These are phyloP conservation scores for Pinctada fucata DNA, from an alignment of 2,888 invertebrate species.

Conservation along the genomic window DNA sequence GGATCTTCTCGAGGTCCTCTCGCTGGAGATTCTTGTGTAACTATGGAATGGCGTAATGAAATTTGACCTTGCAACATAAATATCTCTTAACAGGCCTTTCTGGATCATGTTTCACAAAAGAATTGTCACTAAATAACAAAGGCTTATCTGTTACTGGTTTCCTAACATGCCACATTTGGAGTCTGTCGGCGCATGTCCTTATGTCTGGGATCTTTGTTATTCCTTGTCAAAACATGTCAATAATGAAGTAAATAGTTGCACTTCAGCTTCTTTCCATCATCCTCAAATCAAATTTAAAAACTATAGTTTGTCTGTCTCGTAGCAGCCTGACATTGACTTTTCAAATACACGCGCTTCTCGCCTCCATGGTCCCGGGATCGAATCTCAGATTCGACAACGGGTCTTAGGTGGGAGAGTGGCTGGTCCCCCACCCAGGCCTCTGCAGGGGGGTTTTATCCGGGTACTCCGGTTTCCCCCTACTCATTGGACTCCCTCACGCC, in stretches of 20 bases:
- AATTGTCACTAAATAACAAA: conserved; percentile 24
- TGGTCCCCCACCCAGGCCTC: too few species aligned
- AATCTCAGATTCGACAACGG: too few species aligned
- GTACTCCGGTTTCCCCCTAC: too few species aligned
- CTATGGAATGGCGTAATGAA: neutral
- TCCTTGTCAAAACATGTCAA: conserved; percentile 27
- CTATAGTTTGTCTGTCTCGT: neutral
- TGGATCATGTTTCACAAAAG: conserved; percentile 13
- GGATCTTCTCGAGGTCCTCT: too few species aligned
- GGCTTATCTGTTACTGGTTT: conserved; percentile 30
- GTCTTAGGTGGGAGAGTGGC: too few species aligned
- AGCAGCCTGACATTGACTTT: conserved; percentile 12
- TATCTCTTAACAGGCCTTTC: neutral
- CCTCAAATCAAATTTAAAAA: conserved; percentile 29
- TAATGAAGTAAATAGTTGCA: conserved; percentile 29
- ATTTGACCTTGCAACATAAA: neutral
- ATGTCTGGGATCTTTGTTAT: conserved; percentile 30
- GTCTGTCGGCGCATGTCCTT: conserved; percentile 32
- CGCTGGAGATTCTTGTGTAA: neutral
- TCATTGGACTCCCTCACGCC: too few species aligned
- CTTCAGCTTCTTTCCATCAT: conserved; percentile 25
- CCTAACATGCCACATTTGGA: conserved; percentile 36
- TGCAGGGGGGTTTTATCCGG: too few species aligned
- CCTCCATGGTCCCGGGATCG: too few species aligned
- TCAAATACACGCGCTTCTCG: neutral